A percentile compares a stretch with the other conserved stretches of the same genome.
phyloP scores from a whole-genome alignment of 2,888 invertebrate genomes.

The Cylindroiulus punctatus region DNA sequence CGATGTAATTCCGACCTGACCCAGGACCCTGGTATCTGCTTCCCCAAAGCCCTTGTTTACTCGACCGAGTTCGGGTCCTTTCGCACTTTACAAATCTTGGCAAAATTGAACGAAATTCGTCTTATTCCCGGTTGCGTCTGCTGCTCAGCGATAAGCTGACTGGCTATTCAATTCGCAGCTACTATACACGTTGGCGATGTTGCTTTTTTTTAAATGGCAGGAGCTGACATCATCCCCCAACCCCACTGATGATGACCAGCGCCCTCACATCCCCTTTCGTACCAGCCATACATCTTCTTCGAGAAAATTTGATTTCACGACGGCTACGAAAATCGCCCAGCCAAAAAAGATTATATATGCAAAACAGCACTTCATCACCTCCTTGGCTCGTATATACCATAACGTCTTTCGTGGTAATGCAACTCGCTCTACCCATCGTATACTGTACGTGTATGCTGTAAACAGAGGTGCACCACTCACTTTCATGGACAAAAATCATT shows the following conservation, averaged over 20 bases:
- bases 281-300: background rate
- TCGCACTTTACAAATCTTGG: background rate
- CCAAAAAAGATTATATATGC: background rate
- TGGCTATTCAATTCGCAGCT: background rate
- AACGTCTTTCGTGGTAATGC: too few relatives aligned
- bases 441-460: too few relatives aligned
- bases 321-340: background rate
- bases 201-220: background rate
- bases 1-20: background rate
- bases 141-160: background rate
- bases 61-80: background rate
- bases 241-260: background rate
- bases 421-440: too few relatives aligned
- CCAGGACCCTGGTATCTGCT: background rate
- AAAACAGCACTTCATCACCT: too few relatives aligned
- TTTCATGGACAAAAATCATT: too few relatives aligned
- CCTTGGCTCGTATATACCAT: too few relatives aligned
- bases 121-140: background rate
- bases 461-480: too few relatives aligned
- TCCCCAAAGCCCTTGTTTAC: background rate
- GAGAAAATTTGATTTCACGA: background rate
- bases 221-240: background rate
- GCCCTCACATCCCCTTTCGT: background rate
- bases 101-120: background rate
- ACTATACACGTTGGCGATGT: background rate